Base-by-base conservation (phyloP, 2,888 invertebrate species). In the Plagiodera versicolora region DNA sequence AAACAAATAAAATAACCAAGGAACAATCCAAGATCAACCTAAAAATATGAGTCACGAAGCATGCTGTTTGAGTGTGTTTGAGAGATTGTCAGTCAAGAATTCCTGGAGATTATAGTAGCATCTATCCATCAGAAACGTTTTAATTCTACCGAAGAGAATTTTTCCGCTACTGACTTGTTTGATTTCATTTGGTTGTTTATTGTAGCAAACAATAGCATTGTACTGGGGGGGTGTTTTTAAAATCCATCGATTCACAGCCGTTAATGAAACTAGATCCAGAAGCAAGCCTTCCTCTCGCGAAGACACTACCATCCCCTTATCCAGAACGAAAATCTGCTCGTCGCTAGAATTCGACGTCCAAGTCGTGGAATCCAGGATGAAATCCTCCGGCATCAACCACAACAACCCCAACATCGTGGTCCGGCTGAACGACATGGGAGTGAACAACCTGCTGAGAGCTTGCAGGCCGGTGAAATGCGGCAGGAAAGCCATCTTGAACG, bases 291-390 rank as follows among this genome's bases (percentile, higher is more conserved):
- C n/a, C 3, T 39, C 39, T 4, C 39, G 6, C 1, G 52, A 39
- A 10, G 46, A 32, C 18, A 11, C 10, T 17, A 44, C 65, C 19
- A 69, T 69, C 46, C 70, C 71, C 4, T 50, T 72, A 17, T 62
- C 53, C 5, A 64, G 73, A 19, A 72, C 70, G n/a, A 70, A 70
- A 46, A 45, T 72, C 16, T 74, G 74, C 58, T 73, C 74, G 1
- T 72, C 72, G 6, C 58, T 72, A 59, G 68, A 74, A 24, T 71
- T 74, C 32, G 71, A 74, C 55, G 71, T 74, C n/a, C 53, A 65
- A 16, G 63, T 61, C 16, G 70, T 61, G n/a, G 60, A 66, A 17
- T 67, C 73, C 3, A 65, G 60, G 52, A 60, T 74, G 32, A 64
- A 69, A 44, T 52, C 59, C 9, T 58, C 64, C 28, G 70, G 69